Evolutionary conservation across 2,113 vertebrate species (phyloP), one percentile per base, ranked within the genome.

Genomic region (Solenodon paradoxus): DNA sequence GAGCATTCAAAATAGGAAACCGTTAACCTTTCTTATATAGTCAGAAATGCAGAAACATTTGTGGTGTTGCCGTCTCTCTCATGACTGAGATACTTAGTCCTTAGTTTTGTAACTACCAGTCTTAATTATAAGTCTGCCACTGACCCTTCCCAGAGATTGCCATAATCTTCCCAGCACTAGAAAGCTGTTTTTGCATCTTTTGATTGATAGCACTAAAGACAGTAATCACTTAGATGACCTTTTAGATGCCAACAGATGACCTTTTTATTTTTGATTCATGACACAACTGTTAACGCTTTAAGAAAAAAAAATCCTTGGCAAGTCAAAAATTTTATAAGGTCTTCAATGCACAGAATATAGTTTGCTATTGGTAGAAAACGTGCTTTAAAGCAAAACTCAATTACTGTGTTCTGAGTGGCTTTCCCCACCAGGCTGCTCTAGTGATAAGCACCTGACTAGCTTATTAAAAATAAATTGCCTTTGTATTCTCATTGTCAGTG

Each of bases 401-500:
- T 38, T 10, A 38, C 28, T 38, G 30, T 92, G 53, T 53, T 77
- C 61, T 38, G 26, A 59, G 35, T 51, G 24, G 45, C 71, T 40
- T 89, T 78, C 20, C 12, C 19, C 24, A 30, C 22, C 24, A 51
- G 19, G 40, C 6, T 89, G 63, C 94, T 66, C 47, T 9, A 35
- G 32, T 8, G 32, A 13, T 11, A 8, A 1, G 4, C 26, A 51
- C 45, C 63, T 90, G 63, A 22, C 35, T 5, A 32, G 7, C 79
- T 89, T 86, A 68, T 78, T 92, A 75, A 91, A 90, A 72, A 64
- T 90, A 68, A 85, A 66, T 64, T 15, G 15, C 77, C 55, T 12
- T 45, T 77, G 55, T 6, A 7, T 45, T 86, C 63, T 78, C 61
- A 9, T 72, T 69, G 81, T 53, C 72, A 30, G 77, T 66, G 66